Evolutionary conservation across 2,888 invertebrate species (phyloP).

Genomic region (Hermaeophaga mercurialis): DNA sequence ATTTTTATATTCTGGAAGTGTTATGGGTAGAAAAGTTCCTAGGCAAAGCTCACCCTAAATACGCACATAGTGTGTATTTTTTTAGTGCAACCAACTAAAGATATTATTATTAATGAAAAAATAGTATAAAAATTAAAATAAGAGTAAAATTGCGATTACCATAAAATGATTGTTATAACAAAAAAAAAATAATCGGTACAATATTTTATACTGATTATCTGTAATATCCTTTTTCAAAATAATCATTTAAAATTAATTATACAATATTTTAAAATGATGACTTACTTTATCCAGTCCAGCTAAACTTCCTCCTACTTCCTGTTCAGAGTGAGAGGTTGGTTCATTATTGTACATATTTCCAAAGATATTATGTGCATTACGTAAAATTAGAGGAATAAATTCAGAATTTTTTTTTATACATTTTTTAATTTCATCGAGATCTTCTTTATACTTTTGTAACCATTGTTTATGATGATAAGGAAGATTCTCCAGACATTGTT

Average conservation of each 20-base stretch:
- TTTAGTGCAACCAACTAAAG: too few relatives aligned
- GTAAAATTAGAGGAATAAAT: slow-evolving; percentile 72
- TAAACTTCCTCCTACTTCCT: slow-evolving; percentile 51
- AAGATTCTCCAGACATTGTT: slow-evolving; percentile 74
- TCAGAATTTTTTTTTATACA: slow-evolving; percentile 78
- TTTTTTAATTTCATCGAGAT: slow-evolving; percentile 73
- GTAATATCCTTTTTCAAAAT: too few relatives aligned
- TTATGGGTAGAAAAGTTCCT: too few relatives aligned
- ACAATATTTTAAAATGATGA: not conserved
- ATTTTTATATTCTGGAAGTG: too few relatives aligned
- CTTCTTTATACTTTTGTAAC: slow-evolving; percentile 74
- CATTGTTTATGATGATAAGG: slow-evolving; percentile 77
- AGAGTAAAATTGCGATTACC: too few relatives aligned
- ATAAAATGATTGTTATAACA: too few relatives aligned
- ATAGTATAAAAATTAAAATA: too few relatives aligned
- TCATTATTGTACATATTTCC: slow-evolving; percentile 68
- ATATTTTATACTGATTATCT: too few relatives aligned
- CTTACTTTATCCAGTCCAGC: slow-evolving; percentile 62
- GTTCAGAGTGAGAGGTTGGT: slow-evolving; percentile 47
- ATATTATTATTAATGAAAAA: too few relatives aligned
- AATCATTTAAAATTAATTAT: slow-evolving; percentile 3
- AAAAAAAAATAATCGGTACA: too few relatives aligned
- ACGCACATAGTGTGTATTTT: too few relatives aligned
- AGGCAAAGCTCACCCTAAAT: too few relatives aligned
- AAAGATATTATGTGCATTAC: slow-evolving; percentile 82